Percentiles rank a stretch among this genome's conserved stretches.
These are phyloP conservation scores for Littorina saxatilis DNA, from an alignment of 1,140 invertebrate species.

Conservation along the genomic window DNA sequence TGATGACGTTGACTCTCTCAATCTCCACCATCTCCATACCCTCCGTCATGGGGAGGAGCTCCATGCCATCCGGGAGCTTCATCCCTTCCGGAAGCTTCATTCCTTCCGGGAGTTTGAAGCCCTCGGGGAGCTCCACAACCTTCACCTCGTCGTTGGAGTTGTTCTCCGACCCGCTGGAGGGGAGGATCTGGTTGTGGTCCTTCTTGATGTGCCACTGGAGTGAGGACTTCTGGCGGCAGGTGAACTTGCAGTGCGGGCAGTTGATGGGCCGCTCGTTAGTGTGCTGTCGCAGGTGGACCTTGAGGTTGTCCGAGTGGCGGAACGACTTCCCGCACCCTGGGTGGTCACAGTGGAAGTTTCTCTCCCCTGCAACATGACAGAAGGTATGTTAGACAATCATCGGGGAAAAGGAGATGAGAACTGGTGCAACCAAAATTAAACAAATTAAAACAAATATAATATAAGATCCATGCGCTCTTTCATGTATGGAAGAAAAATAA, in stretches of 20 bases:
- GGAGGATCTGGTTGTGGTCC: slow-evolving; percentile 44
- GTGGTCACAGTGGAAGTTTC: slow-evolving; percentile 68
- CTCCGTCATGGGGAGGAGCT: slow-evolving; percentile 5
- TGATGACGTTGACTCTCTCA: slow-evolving; percentile 17
- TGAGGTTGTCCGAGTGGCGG: slow-evolving; percentile 77
- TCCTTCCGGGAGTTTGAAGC: background rate
- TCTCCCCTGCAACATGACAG: slow-evolving; percentile 58
- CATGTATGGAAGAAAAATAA: too few species aligned
- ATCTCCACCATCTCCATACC: slow-evolving; percentile 24
- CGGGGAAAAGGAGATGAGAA: too few species aligned
- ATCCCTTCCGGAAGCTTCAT: background rate
- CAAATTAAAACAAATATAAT: too few species aligned
- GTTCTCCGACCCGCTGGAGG: background rate
- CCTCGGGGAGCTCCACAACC: background rate
- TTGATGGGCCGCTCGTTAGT: slow-evolving; percentile 90
- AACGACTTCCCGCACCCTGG: slow-evolving; percentile 69
- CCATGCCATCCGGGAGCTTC: background rate
- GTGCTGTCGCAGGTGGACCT: slow-evolving; percentile 87
- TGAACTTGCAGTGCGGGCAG: slow-evolving; percentile 80
- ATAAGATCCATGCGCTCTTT: too few species aligned
- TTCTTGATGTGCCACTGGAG: slow-evolving; percentile 68
- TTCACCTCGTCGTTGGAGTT: background rate
- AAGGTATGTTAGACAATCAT: background rate
- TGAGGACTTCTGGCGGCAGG: slow-evolving; percentile 68
- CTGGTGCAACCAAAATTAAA: too few species aligned